Evolutionary conservation across 2,113 vertebrate genomes (phyloP), one percentile per base, ranked within the genome.

Genomic region (Pterocles orientalis): DNA sequence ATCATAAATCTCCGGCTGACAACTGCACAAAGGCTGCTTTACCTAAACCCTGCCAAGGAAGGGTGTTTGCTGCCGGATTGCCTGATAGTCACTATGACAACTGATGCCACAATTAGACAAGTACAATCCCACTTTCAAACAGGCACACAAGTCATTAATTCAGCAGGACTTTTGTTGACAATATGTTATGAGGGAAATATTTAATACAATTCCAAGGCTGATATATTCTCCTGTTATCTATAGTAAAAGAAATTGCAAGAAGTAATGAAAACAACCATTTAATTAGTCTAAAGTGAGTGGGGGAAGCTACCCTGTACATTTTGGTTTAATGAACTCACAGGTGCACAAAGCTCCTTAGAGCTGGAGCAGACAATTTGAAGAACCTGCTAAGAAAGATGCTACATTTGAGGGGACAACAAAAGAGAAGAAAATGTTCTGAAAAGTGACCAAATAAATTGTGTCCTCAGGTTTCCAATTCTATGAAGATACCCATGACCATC

Each of bases 51-150:
- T 98, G 98, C 98, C 98, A 99, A 99, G 98, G 98, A 98, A 98
- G 98, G 98, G 98, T 98, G 98, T 98, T 98, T 98, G 98, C 98
- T 98, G 98, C 97, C 97, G 94, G 98, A 99, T 99, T 98, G 98
- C 98, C 97, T 97, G 99, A 99, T 99, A 99, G 98, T 99, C 97
- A 97, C 99, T 98, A 99, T 99, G 99, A 98, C 98, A 98, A 99
- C 98, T 95, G 98, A 98, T 98, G 97, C 98, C 98, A 99, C 99
- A 99, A 99, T 99, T 99, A 99, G 98, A 99, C 98, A 98, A 98
- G 98, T 98, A 98, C 98, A 99, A 99, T 99, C 98, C 99, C 92
- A 98, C 98, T 98, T 99, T 99, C 98, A 98, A 98, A 98, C 98
- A 98, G 93, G 97, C 98, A 97, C 97, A 96, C 97, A 98, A 98